Base-by-base conservation (phyloP, 2,888 invertebrate species). In the Cylloceria caligata region DNA sequence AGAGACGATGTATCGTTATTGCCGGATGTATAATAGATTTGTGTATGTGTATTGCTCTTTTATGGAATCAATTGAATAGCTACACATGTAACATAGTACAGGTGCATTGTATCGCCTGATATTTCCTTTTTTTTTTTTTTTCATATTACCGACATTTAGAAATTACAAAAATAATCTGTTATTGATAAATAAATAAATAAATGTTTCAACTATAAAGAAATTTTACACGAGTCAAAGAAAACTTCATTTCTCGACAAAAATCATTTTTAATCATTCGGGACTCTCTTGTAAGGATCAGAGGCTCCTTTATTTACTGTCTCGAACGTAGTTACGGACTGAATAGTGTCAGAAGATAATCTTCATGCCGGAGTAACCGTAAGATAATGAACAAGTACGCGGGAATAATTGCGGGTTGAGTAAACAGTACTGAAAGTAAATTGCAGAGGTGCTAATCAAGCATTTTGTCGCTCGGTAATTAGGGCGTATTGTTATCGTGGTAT, bases 1-100 rank as follows among this genome's bases (percentile, higher is more conserved):
- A n/a, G 24, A 21, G 24, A 52, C 21, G 21, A 52, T 52, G 11
- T 52, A 11, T 52, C 24, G 11, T 52, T 52, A 52, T 52, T 52
- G 13, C 1, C 13, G 24, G 24, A 52, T 21, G 3, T 52, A 24
- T 52, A 52, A 52, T 21, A 24, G 52, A 24, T 52, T n/a, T n/a
- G n/a, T n/a, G n/a, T n/a, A 24, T 24, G 24, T 11, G 52, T 2
- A 4, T 52, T 52, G 7, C 13, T 45, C 5, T n/a, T 45, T 4
- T 13, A 16, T 5, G 13, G 45, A 5, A n/a, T n/a, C 45, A 45
- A 13, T 30, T 4, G 30, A 30, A 30, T 4, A 4, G 3, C 5
- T 30, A 30, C 3, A 30, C 5, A 30, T 30, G 30, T 30, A 5
- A 30, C 5, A n/a, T n/a, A n/a, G n/a, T n/a, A n/a, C n/a, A n/a